Percentiles rank a stretch among this genome's conserved stretches.
phyloP scores from a whole-genome alignment of 1,140 invertebrate species.

The Dysdera silvatica region DNA sequence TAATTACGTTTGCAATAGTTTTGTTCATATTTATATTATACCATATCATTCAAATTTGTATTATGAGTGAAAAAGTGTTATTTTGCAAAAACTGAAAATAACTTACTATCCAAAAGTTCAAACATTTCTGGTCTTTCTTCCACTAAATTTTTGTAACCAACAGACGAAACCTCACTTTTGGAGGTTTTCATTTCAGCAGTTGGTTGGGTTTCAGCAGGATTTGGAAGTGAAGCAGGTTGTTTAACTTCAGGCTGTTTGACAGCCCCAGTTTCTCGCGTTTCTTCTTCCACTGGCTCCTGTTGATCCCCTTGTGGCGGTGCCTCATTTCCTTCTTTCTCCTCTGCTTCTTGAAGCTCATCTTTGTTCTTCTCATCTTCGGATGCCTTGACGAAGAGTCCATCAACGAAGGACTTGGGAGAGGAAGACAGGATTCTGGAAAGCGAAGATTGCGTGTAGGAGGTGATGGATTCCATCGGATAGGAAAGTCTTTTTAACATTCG shows the following conservation, averaged over 20 bases:
- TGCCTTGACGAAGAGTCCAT: constrained; percentile 45
- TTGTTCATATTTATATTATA: too few species aligned
- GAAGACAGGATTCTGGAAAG: constrained; percentile 31
- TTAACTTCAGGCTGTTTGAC: constrained; percentile 22
- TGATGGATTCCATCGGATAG: constrained; percentile 69
- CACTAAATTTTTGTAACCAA: constrained; percentile 84
- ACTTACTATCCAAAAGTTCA: constrained; percentile 88
- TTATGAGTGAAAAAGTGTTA: too few species aligned
- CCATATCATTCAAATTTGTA: too few species aligned
- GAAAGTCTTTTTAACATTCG: constrained; percentile 73
- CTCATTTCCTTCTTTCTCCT: not conserved
- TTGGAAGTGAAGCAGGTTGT: too few species aligned
- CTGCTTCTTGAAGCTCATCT: not conserved
- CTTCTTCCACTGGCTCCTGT: not conserved
- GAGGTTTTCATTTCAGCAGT: too few species aligned
- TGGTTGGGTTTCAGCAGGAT: too few species aligned
- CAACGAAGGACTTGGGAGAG: constrained; percentile 40
- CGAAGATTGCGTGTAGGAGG: too few species aligned
- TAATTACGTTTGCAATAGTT: too few species aligned
- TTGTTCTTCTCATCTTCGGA: constrained; percentile 33
- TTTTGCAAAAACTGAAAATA: too few species aligned
- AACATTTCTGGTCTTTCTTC: constrained; percentile 91
- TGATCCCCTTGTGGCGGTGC: constrained; percentile 10
- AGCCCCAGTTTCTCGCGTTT: constrained; percentile 1
- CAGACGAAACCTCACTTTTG: constrained; percentile 48